Base-by-base conservation (phyloP, 2,888 invertebrate genomes). In the Ferrisia virgata region DNA sequence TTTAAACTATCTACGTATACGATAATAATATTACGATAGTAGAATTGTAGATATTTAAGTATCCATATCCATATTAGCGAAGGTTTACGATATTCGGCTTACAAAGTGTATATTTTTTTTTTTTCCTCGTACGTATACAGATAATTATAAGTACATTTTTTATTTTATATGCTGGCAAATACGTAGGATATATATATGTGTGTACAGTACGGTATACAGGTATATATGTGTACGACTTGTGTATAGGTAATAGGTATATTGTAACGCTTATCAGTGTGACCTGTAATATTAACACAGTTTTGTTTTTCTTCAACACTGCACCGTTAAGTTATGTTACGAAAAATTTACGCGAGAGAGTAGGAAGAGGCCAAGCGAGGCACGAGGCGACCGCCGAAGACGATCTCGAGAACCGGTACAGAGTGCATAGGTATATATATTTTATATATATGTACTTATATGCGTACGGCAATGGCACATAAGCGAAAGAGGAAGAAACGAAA, bases 241-340 rank as follows among this genome's bases (percentile, higher is more conserved):
- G 47, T 36, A 36, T n/a, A n/a, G 3, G 15, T 47, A 53, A 18
- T 36, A 3, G 36, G n/a, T 36, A 36, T 36, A 36, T 36, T 36
- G 53, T 53, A 53, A 53, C 53, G 53, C 53, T 53, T 53, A 53
- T 53, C 53, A 53, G 22, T 53, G 69, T 69, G 72, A 36, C 72
- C 72, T 76, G 36, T 76, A 76, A 76, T 76, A 76, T 76, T 76
- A 28, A 76, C 72, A 76, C 36, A 33, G 36, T 76, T 76, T 76
- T 76, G n/a, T n/a, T n/a, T n/a, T n/a, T n/a, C n/a, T 64, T 53
- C 36, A 36, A n/a, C n/a, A n/a, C n/a, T 36, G 22, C 53, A 22
- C 53, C 53, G 53, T 53, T n/a, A n/a, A n/a, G n/a, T n/a, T n/a
- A n/a, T n/a, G n/a, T n/a, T 53, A 53, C 22, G 22, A 53, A 53